Conservation (phyloP, 1,140 invertebrate species). For the Papilio aristodemus region DNA sequence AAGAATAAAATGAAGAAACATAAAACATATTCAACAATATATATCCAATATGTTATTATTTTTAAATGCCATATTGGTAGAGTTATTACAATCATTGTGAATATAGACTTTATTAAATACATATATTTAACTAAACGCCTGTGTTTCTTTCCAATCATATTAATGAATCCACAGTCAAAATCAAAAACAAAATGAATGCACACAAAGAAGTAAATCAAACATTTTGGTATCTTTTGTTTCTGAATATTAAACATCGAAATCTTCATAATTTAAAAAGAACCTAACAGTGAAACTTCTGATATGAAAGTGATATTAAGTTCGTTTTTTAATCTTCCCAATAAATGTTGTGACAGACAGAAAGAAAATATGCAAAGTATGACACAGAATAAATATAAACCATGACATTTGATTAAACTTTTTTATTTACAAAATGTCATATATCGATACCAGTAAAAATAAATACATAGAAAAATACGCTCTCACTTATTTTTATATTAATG, state of each 20-base stretch:
- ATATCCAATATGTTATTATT: not conserved
- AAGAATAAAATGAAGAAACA: not conserved
- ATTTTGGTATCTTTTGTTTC: not conserved
- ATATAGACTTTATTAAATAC: conserved; percentile 1
- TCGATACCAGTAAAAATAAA: too few relatives aligned
- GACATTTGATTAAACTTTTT: conserved; percentile 11
- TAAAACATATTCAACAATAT: conserved; percentile 3
- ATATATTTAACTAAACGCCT: not conserved
- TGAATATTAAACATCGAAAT: conserved; percentile 2
- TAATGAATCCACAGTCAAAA: conserved; percentile 24
- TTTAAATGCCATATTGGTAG: conserved; percentile 8
- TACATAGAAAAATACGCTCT: too few relatives aligned
- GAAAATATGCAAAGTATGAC: not conserved
- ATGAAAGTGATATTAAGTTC: not conserved
- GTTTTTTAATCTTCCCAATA: not conserved
- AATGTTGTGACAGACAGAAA: not conserved
- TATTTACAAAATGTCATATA: not conserved
- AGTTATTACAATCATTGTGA: not conserved
- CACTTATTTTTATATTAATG: too few relatives aligned
- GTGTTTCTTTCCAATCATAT: not conserved
- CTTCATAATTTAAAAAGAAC: conserved; percentile 12
- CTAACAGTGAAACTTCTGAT: not conserved
- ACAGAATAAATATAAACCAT: too few relatives aligned
- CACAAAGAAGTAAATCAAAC: conserved; percentile 9
- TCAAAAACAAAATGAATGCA: conserved; percentile 4